Base-by-base conservation (phyloP, 1,140 invertebrate species). In the Platorchestia sp. region DNA sequence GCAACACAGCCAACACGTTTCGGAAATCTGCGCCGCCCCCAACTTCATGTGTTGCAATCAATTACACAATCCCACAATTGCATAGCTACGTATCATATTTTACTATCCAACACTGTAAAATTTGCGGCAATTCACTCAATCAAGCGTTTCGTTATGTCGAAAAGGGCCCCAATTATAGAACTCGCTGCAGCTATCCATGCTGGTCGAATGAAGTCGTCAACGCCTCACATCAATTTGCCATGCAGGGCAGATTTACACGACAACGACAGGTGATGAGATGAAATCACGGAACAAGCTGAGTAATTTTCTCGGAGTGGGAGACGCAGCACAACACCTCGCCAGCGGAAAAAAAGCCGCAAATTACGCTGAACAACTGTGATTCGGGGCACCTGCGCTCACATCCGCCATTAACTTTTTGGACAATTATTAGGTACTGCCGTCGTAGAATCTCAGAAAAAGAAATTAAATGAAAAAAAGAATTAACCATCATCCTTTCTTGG, bases 301-400 rank as follows among this genome's bases (percentile, higher is more conserved):
- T 44, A 89, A 89, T 89, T 89, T 89, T 89, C 87, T n/a, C 43
- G 36, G n/a, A 44, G 42, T 6, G 5, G 86, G 10, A 86, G 86
- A 41, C 86, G 41, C 86, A 86, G 5, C 86, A n/a, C 86, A 41
- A 86, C 86, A 41, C 86, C 86, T 86, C 86, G 36, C 6, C 41
- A 89, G 14, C 87, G 14, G 87, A 89, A 27, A 44, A 89, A 89
- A 41, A 89, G 27, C 87, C 87, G 87, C 87, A 89, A 89, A 89
- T 89, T 89, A 27, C 43, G 14, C 41, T 89, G n/a, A 89, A 89
- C 87, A 89, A 42, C 87, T 19, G 87, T 89, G 43, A 42, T 89
- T 44, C 43, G 87, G 43, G 7, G 36, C 87, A 89, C 41, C 87
- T 42, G 14, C 41, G 41, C 0, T 89, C 87, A 89, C 87, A 89